A percentile compares a stretch with the other conserved stretches of the same genome.
Conservation (phyloP, 2,888 invertebrate genomes). For the Dendrolimus houi region DNA sequence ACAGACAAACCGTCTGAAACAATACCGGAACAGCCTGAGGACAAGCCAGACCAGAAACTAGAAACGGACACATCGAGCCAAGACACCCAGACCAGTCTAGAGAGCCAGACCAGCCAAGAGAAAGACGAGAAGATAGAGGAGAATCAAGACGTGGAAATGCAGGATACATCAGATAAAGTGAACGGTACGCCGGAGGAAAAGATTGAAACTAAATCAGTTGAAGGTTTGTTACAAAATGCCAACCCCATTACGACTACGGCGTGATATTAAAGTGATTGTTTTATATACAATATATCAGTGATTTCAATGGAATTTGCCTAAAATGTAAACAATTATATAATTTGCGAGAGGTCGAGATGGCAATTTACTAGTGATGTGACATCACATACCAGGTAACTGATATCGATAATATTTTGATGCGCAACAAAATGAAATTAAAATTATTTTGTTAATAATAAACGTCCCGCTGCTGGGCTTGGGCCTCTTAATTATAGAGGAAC, state of each 20-base stretch:
- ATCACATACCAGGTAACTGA: too few relatives aligned
- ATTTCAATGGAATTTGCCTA: too few relatives aligned
- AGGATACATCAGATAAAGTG: slow-evolving; percentile 20
- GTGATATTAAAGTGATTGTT: slow-evolving; percentile 33
- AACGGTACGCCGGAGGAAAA: slow-evolving; percentile 36
- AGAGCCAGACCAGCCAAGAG: slow-evolving; percentile 7
- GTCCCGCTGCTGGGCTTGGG: too few relatives aligned
- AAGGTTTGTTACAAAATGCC: slow-evolving; percentile 21
- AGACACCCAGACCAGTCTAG: slow-evolving; percentile 20
- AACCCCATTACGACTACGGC: slow-evolving; percentile 38
- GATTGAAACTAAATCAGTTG: slow-evolving; percentile 31
- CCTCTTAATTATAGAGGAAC: too few relatives aligned
- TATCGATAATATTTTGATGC: too few relatives aligned
- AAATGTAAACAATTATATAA: too few relatives aligned
- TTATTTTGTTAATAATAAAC: too few relatives aligned
- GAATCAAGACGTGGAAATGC: slow-evolving; percentile 24
- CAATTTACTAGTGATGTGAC: too few relatives aligned
- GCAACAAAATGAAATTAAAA: too few relatives aligned
- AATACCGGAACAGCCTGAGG: slow-evolving; percentile 15
- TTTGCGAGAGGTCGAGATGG: too few relatives aligned
- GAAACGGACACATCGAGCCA: slow-evolving; percentile 56
- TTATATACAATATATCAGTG: not conserved
- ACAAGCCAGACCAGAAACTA: slow-evolving; percentile 29
- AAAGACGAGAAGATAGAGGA: slow-evolving; percentile 12
- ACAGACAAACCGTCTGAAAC: slow-evolving; percentile 13